Conservation (phyloP, 2,888 invertebrate genomes). For the Dryobotodes eremita region DNA sequence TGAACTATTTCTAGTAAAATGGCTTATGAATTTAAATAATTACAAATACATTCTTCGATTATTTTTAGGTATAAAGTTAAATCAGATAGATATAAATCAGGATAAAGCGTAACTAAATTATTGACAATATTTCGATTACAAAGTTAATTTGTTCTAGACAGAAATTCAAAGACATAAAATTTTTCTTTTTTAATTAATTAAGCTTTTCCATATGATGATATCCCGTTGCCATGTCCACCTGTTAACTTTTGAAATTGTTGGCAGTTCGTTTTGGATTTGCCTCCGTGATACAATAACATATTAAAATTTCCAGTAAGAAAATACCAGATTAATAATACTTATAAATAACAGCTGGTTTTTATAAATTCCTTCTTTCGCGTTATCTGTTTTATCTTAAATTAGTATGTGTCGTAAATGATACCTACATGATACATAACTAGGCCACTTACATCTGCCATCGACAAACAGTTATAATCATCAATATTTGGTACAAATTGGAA, state of each 20-base stretch:
- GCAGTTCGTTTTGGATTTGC: not conserved
- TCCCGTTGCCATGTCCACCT: not conserved
- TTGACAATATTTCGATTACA: not conserved
- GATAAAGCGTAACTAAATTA: not conserved
- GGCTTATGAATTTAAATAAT: not conserved
- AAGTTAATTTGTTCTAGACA: not conserved
- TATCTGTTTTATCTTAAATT: slow-evolving; percentile 72
- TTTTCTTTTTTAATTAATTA: too few relatives aligned
- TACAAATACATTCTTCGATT: not conserved
- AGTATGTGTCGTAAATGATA: slow-evolving; percentile 66
- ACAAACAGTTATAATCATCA: slow-evolving; percentile 34
- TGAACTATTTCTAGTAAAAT: not conserved
- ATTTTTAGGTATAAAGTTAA: not conserved
- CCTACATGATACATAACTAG: slow-evolving; percentile 73
- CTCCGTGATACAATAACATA: slow-evolving; percentile 34
- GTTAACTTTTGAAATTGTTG: not conserved
- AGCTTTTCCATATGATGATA: slow-evolving; percentile 10
- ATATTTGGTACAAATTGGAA: slow-evolving; percentile 12
- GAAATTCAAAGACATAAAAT: not conserved
- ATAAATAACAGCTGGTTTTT: slow-evolving; percentile 64
- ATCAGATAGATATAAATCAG: not conserved
- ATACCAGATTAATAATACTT: slow-evolving; percentile 53
- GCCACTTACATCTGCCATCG: slow-evolving; percentile 61
- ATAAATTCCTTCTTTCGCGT: slow-evolving; percentile 83
- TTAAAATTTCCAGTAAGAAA: slow-evolving; percentile 66